Base-by-base conservation (phyloP, 2,888 invertebrate genomes). In the Leptinotarsa haldemani region DNA sequence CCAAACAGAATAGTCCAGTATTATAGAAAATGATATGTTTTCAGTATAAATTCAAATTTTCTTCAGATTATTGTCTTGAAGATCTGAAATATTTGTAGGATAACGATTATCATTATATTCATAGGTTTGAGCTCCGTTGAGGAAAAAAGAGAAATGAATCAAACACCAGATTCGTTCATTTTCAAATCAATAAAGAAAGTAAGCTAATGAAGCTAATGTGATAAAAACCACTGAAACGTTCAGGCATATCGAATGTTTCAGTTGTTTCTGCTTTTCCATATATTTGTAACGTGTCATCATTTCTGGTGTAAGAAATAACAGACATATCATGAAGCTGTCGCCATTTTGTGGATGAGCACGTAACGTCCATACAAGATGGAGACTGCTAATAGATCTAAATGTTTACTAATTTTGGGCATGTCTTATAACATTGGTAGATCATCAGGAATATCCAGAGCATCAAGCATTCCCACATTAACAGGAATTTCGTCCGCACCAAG, bases 391-490 rank as follows among this genome's bases (percentile, higher is more conserved):
- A 40, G 5, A 40, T 40, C 40, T 40, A 40, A 40, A 40, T 22
- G 61, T 30, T 30, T 75, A 83, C 85, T 83, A 83, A 83, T 83
- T 77, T 77, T 79, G 76, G 81, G 82, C 83, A 83, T 82, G 82
- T 83, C 70, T 79, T 85, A 81, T 84, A 86, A 84, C 85, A 82
- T 84, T 83, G 78, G 80, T 89, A 90, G 90, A 89, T 88, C 89
- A 85, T 88, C 93, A 88, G 93, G 93, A 89, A 94, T 95, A 91
- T 93, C 94, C 91, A 93, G 95, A 92, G 94, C 95, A 86, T 95
- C 95, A 89, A 95, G 95, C 90, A 95, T 95, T 90, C 95, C 95
- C 88, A 94, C 95, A 89, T 91, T 95, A 90, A 91, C 93, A 85
- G 91, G 92, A 88, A 90, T 92, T 88, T 90, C 90, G 88, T 90